Evolutionary conservation across 2,113 vertebrate species (phyloP).

Genomic region (Peromyscus maniculatus): DNA sequence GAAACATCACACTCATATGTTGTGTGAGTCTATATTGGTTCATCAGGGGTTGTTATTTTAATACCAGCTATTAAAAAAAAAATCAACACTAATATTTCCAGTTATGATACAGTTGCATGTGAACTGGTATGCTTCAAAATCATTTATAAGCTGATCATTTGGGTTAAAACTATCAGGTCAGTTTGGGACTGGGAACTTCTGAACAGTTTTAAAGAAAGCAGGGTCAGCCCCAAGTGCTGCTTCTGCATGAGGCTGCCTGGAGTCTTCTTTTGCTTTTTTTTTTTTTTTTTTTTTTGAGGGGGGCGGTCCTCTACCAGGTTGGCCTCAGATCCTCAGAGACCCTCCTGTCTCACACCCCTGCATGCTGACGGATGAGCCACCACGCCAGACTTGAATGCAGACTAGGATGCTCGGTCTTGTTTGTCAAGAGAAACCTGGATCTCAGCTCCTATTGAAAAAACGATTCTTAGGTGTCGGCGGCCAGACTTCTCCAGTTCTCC

Average conservation of each 20-base stretch:
- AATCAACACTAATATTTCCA: neutral
- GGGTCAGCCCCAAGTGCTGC: neutral
- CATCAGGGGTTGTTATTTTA: neutral
- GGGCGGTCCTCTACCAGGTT: neutral
- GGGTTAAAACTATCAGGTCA: slow-evolving; percentile 36
- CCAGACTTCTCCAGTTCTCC: too few species aligned
- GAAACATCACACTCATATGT: neutral
- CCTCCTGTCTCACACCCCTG: neutral
- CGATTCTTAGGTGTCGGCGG: neutral
- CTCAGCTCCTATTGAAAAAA: neutral
- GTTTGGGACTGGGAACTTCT: slow-evolving; percentile 23
- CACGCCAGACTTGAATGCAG: neutral
- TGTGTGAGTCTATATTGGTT: neutral
- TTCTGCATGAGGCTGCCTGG: neutral
- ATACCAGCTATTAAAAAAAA: neutral
- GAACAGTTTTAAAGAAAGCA: neutral
- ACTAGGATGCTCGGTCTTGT: neutral
- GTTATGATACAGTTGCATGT: neutral
- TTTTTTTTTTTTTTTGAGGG: neutral
- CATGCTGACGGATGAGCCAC: neutral
- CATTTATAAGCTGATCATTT: slow-evolving; percentile 33
- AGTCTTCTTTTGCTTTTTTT: neutral
- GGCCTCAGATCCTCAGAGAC: neutral
- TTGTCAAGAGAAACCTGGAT: neutral
- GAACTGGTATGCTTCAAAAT: neutral